A percentile compares a stretch with the other conserved stretches of the same genome.
Conservation (phyloP, 2,888 invertebrate genomes). For the Sabatieria punctata region DNA sequence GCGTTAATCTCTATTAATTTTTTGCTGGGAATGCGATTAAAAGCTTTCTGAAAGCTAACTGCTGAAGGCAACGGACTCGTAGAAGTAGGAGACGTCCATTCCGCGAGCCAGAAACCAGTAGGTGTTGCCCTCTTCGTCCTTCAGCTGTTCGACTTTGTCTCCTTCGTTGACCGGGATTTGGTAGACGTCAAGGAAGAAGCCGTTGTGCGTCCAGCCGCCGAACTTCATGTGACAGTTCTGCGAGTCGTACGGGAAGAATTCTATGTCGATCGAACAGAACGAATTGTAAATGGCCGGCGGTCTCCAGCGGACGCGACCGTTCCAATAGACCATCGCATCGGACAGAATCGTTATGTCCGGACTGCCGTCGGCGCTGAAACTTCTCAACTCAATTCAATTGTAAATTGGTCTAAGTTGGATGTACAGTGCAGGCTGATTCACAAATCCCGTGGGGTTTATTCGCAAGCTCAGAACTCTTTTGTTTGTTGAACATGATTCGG, state of each 20-base stretch:
- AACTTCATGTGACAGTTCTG: slow-evolving; percentile 29
- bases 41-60: too few species aligned
- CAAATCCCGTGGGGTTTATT: too few species aligned
- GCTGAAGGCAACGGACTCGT: slow-evolving; percentile 21
- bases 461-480: too few species aligned
- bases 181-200: slow-evolving; percentile 20
- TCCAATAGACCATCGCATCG: slow-evolving; percentile 25
- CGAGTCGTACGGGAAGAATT: slow-evolving; percentile 32
- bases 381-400: too few species aligned
- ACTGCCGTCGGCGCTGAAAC: slow-evolving; percentile 26
- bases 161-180: slow-evolving; percentile 21
- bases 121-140: slow-evolving; percentile 20
- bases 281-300: slow-evolving; percentile 31
- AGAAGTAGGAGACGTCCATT: slow-evolving; percentile 25
- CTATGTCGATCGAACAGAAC: slow-evolving; percentile 34
- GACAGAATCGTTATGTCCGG: slow-evolving; percentile 29
- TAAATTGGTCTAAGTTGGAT: too few species aligned
- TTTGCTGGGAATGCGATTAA: too few species aligned
- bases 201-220: slow-evolving; percentile 30
- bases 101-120: slow-evolving; percentile 23
- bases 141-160: too few species aligned
- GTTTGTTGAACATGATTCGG: too few species aligned
- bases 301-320: slow-evolving; percentile 28
- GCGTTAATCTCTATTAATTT: too few species aligned
- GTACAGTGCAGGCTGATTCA: too few species aligned